Evolutionary conservation across 1,140 invertebrate genomes (phyloP).

Genomic region (Heterodera carotae): DNA sequence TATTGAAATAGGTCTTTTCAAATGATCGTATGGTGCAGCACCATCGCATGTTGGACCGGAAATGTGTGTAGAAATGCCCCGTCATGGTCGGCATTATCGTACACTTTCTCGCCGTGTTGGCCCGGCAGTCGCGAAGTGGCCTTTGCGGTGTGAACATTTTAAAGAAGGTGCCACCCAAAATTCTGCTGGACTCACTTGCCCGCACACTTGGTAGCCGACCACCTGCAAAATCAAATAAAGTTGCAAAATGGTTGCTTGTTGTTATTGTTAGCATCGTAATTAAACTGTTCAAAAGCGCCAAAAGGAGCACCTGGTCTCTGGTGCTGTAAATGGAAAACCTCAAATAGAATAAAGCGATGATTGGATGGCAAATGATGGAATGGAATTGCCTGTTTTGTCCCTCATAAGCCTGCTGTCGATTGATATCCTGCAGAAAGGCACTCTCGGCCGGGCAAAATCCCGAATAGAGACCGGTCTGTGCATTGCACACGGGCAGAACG

Average conservation of each 20-base stretch:
- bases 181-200: constrained; percentile 41
- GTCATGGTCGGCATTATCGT: constrained; percentile 58
- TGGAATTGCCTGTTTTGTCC: constrained; percentile 46
- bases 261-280: constrained; percentile 4
- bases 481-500: constrained; percentile 58
- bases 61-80: constrained; percentile 60
- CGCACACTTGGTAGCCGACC: constrained; percentile 51
- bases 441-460: constrained; percentile 61
- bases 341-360: background rate
- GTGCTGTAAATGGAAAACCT: constrained; percentile 57
- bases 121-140: constrained; percentile 56
- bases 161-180: background rate
- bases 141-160: constrained; percentile 30
- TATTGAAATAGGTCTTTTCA: too few species aligned
- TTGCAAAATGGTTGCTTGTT: background rate
- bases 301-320: constrained; percentile 47
- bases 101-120: constrained; percentile 58
- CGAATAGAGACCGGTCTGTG: constrained; percentile 59
- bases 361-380: background rate
- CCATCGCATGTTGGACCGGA: constrained; percentile 53
- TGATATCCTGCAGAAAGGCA: constrained; percentile 61
- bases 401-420: constrained; percentile 53
- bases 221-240: background rate
- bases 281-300: too few species aligned
- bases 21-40: constrained; percentile 51